A percentile compares a stretch with the other conserved stretches of the same genome.
phyloP scores from a whole-genome alignment of 2,888 invertebrate species.

The Dryococelus australis region DNA sequence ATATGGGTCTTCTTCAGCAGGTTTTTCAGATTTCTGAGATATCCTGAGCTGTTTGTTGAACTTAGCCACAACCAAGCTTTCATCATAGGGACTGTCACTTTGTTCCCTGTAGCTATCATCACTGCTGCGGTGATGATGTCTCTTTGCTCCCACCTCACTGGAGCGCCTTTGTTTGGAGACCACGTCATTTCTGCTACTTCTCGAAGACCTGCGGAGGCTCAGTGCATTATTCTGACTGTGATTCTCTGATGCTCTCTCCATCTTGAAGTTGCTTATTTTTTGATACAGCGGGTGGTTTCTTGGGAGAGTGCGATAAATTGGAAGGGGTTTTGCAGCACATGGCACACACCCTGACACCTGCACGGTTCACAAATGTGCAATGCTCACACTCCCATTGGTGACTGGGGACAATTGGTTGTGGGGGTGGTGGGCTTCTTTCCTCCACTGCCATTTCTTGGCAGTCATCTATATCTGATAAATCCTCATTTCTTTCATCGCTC shows the following conservation, averaged over 20 bases:
- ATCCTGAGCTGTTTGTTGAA: conserved; percentile 42
- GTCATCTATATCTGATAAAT: conserved; percentile 39
- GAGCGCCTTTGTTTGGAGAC: conserved; percentile 13
- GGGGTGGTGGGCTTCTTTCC: conserved; percentile 59
- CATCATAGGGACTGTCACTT: conserved; percentile 39
- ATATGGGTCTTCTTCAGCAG: conserved; percentile 41
- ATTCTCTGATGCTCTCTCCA: neutral
- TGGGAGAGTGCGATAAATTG: conserved; percentile 53
- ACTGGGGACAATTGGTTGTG: conserved; percentile 57
- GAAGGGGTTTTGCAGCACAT: conserved; percentile 83
- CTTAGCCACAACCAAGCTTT: conserved; percentile 34
- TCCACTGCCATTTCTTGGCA: conserved; percentile 25
- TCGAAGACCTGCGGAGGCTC: conserved; percentile 28
- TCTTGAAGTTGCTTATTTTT: conserved; percentile 2
- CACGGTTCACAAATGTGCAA: conserved; percentile 87
- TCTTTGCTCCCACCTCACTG: conserved; percentile 26
- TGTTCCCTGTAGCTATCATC: conserved; percentile 34
- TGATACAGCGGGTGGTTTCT: conserved; percentile 33
- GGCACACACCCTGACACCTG: conserved; percentile 79
- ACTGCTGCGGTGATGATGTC: conserved; percentile 29
- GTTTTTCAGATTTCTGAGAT: conserved; percentile 35
- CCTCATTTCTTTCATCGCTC: conserved; percentile 40
- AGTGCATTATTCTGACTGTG: neutral
- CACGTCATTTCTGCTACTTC: conserved; percentile 1
- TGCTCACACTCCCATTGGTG: conserved; percentile 87